Evolutionary conservation across 2,113 vertebrate genomes (phyloP).

Genomic region (Anseranas semipalmata): DNA sequence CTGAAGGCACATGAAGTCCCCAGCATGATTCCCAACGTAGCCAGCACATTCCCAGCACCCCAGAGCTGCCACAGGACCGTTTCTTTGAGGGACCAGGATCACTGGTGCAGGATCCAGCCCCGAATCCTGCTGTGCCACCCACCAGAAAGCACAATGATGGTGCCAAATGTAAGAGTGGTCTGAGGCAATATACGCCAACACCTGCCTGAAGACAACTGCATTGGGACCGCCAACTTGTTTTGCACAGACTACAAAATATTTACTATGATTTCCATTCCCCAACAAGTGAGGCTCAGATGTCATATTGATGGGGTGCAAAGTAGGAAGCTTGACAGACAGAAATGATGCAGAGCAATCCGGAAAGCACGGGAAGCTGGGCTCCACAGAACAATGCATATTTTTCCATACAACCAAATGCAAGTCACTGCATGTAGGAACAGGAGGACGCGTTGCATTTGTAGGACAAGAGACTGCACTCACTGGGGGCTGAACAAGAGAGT

Average conservation of each 20-base stretch:
- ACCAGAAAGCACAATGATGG: background rate
- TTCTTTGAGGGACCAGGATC: background rate
- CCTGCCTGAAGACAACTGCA: background rate
- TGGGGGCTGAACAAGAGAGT: background rate
- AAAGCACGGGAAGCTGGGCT: background rate
- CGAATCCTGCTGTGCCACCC: background rate
- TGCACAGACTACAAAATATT: background rate
- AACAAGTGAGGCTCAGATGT: background rate
- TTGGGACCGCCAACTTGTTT: background rate
- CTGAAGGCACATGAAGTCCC: too few species aligned
- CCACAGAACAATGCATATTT: background rate
- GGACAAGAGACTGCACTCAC: background rate
- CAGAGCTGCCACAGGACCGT: too few species aligned
- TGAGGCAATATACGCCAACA: background rate
- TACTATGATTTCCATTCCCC: background rate
- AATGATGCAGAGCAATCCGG: background rate
- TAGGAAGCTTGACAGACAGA: slow-evolving; percentile 3
- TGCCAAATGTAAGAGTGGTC: background rate
- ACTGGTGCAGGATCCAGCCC: background rate
- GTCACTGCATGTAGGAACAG: background rate
- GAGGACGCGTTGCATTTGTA: rapidly evolving
- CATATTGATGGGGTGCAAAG: background rate
- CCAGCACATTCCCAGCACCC: background rate
- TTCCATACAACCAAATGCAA: background rate
- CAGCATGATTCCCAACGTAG: background rate